Conservation (phyloP, 2,797 vertebrate genomes). For the Oreonectes daqikongensis region DNA sequence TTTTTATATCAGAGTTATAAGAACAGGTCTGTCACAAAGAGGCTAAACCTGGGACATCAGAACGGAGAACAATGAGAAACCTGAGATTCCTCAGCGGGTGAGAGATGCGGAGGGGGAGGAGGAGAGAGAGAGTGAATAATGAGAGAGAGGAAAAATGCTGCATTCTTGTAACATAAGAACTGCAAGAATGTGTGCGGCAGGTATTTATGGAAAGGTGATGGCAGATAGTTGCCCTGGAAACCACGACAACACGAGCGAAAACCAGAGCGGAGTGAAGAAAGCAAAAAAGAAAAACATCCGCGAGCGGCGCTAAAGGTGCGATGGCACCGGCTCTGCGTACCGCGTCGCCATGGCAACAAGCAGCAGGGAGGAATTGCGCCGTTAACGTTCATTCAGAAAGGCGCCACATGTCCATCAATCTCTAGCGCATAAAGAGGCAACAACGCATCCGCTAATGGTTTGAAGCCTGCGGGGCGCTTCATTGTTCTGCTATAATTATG, state of each 20-base stretch:
- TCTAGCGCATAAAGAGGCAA: constrained; percentile 80
- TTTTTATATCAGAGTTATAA: constrained; percentile 19
- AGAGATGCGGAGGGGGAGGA: constrained; percentile 28
- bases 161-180: constrained; percentile 48
- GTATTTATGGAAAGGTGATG: constrained; percentile 65
- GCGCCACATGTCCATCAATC: constrained; percentile 84
- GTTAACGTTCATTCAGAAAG: constrained; percentile 78
- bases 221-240: constrained; percentile 84
- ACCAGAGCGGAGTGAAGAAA: constrained; percentile 68
- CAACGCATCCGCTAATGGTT: constrained; percentile 73
- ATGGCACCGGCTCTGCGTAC: constrained; percentile 83
- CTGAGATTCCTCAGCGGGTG: constrained; percentile 45
- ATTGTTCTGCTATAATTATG: constrained; percentile 83
- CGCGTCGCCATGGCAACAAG: constrained; percentile 83
- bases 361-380: constrained; percentile 78
- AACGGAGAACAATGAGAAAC: constrained; percentile 49
- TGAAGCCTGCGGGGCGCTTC: constrained; percentile 71
- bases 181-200: constrained; percentile 55
- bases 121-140: constrained; percentile 38
- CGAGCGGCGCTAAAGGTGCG: constrained; percentile 80
- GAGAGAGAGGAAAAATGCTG: constrained; percentile 21
- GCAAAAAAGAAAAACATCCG: constrained; percentile 68
- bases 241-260: constrained; percentile 75
- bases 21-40: constrained; percentile 21
- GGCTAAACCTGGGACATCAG: constrained; percentile 44